These are phyloP conservation scores for Abrostola triplasia DNA, from an alignment of 2,888 invertebrate species.

Conservation along the genomic window DNA sequence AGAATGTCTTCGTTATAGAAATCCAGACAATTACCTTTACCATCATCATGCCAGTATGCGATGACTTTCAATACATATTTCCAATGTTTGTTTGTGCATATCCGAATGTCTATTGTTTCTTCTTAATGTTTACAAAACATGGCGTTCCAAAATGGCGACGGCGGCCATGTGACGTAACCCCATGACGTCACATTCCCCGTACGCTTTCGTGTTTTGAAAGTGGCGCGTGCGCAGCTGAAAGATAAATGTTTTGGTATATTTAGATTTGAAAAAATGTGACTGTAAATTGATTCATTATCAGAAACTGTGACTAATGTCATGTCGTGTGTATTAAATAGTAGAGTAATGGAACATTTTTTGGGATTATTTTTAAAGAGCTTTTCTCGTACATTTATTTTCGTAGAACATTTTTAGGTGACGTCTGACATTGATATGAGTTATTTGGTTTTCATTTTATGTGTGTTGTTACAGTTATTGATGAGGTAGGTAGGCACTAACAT, in stretches of 20 bases:
- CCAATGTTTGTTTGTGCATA: constrained; percentile 71
- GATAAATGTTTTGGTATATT: constrained; percentile 61
- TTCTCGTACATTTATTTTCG: constrained; percentile 34
- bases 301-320: constrained; percentile 46
- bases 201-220: constrained; percentile 62
- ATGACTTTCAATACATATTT: constrained; percentile 61
- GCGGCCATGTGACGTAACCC: constrained; percentile 64
- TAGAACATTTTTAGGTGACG: constrained; percentile 27
- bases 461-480: not conserved
- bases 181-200: constrained; percentile 70
- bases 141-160: constrained; percentile 66
- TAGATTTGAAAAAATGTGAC: constrained; percentile 49
- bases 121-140: constrained; percentile 73
- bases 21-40: constrained; percentile 25
- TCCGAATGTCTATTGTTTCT: constrained; percentile 74
- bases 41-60: constrained; percentile 11
- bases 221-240: constrained; percentile 68
- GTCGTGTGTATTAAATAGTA: constrained; percentile 33
- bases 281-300: constrained; percentile 60
- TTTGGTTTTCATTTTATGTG: constrained; percentile 9
- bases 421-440: constrained; percentile 31
- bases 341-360: constrained; percentile 16
- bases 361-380: constrained; percentile 34
- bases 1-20: constrained; percentile 33
- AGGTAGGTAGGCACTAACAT: not conserved